Evolutionary conservation across 2,888 invertebrate genomes (phyloP).

Genomic region (Linhomoeus sp.): DNA sequence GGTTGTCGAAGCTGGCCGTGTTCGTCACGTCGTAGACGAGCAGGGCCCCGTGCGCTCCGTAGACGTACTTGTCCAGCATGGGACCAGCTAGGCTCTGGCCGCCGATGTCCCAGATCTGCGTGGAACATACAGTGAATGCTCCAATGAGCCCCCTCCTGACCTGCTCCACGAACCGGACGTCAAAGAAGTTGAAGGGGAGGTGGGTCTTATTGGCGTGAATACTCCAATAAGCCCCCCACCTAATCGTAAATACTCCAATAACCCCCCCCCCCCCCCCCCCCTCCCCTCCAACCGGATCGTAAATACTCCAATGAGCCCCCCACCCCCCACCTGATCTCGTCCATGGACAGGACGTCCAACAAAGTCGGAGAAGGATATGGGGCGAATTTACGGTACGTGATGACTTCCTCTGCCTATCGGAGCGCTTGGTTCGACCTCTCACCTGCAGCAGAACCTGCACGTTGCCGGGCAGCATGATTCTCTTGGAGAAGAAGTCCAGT

Average conservation of each 20-base stretch:
- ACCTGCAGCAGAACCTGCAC: conserved; percentile 18
- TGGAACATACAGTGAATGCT: conserved; percentile 26
- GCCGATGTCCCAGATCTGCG: conserved; percentile 60
- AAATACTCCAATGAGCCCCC: too few relatives aligned
- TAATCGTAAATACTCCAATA: background rate
- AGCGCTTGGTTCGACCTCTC: too few relatives aligned
- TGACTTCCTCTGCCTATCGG: background rate
- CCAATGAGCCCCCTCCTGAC: too few relatives aligned
- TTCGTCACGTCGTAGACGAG: conserved; percentile 67
- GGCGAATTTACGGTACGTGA: background rate
- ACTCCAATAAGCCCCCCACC: background rate
- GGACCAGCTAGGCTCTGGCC: conserved; percentile 52
- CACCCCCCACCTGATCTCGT: too few relatives aligned
- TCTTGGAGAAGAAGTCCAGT: conserved; percentile 50
- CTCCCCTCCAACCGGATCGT: background rate
- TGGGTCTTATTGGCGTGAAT: too few relatives aligned
- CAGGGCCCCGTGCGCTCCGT: conserved; percentile 39
- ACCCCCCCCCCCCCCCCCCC: background rate
- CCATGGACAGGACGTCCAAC: too few relatives aligned
- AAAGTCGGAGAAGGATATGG: background rate
- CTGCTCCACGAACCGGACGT: too few relatives aligned
- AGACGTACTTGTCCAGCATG: conserved; percentile 48
- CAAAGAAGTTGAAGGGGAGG: too few relatives aligned
- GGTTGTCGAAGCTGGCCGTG: conserved; percentile 52
- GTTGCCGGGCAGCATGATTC: conserved; percentile 40